phyloP scores from a whole-genome alignment of 2,113 vertebrate genomes.

The Theropithecus gelada region DNA sequence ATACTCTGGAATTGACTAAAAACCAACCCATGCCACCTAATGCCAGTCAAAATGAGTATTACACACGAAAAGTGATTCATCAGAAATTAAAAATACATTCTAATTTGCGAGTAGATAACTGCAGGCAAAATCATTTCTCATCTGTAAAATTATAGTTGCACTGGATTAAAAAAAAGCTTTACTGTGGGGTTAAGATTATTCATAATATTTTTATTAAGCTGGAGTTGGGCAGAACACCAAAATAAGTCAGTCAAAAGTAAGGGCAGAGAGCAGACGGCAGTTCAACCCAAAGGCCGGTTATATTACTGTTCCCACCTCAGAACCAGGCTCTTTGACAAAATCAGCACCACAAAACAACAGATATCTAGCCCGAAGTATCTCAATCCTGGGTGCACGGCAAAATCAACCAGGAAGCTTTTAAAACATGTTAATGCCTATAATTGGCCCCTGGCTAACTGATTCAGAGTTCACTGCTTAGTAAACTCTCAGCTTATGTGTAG shows the following conservation, averaged over 20 bases:
- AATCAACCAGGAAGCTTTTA: background rate
- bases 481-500: background rate
- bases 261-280: background rate
- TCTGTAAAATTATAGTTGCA: background rate
- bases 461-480: background rate
- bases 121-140: background rate
- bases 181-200: background rate
- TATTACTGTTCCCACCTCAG: background rate
- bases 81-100: conserved; percentile 63
- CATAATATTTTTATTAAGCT: background rate
- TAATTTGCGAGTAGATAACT: background rate
- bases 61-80: conserved; percentile 34
- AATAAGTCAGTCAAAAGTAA: background rate
- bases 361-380: background rate
- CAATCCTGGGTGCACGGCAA: background rate
- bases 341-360: background rate
- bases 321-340: background rate
- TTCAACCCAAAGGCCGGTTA: background rate
- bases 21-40: background rate
- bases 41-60: conserved; percentile 36
- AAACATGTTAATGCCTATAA: background rate
- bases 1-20: background rate
- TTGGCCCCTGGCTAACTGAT: background rate
- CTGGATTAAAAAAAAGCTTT: background rate
- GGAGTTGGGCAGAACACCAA: background rate